These are phyloP conservation scores for Phymatocera aterrima DNA, from an alignment of 2,888 invertebrate species.

Conservation along the genomic window DNA sequence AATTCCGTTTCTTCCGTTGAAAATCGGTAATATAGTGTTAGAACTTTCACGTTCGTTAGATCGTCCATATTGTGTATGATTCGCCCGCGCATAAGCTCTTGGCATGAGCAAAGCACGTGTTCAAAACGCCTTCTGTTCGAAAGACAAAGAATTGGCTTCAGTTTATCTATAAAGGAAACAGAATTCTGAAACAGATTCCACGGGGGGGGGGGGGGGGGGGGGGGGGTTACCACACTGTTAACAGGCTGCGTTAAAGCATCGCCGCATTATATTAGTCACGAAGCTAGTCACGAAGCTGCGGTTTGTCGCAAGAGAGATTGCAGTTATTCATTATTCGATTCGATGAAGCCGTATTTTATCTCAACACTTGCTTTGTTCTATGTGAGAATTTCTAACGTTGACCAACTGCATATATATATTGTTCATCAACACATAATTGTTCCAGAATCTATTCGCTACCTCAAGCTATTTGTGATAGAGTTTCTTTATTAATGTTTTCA, in stretches of 20 bases:
- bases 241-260: neutral
- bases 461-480: too few relatives aligned
- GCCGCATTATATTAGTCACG: neutral
- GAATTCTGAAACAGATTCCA: constrained; percentile 25
- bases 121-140: neutral
- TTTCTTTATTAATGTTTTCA: too few relatives aligned
- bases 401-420: too few relatives aligned
- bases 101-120: constrained; percentile 23
- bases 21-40: neutral
- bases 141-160: constrained; percentile 10
- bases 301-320: neutral
- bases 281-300: neutral
- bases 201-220: too few relatives aligned
- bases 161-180: constrained; percentile 41
- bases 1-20: neutral
- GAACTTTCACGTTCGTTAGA: neutral
- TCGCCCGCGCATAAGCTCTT: constrained; percentile 18
- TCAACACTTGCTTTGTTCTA: too few relatives aligned
- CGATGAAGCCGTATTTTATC: neutral
- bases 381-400: too few relatives aligned
- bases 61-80: constrained; percentile 13
- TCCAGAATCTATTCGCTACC: too few relatives aligned
- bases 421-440: too few relatives aligned
- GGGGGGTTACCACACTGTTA: neutral
- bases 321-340: neutral